A percentile compares a stretch with the other conserved stretches of the same genome.
These are phyloP conservation scores for Vollenhovia emeryi DNA, from an alignment of 1,140 invertebrate species.

Conservation along the genomic window DNA sequence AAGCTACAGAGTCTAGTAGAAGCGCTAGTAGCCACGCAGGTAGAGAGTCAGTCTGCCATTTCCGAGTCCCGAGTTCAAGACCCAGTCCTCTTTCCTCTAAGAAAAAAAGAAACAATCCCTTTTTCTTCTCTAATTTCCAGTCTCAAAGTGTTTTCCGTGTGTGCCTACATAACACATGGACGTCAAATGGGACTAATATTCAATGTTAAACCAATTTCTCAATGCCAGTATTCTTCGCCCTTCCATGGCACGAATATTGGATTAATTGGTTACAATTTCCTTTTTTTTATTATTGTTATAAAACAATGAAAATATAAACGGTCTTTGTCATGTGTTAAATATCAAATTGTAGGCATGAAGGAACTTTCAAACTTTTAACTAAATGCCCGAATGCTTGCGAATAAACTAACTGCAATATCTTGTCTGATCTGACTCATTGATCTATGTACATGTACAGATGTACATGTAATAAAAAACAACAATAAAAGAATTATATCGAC, in stretches of 20 bases:
- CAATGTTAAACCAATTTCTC: conserved; percentile 29
- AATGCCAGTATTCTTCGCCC: conserved; percentile 63
- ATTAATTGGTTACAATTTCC: conserved; percentile 59
- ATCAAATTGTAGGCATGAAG: not conserved
- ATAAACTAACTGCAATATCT: not conserved
- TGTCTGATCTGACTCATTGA: not conserved
- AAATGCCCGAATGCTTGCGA: not conserved
- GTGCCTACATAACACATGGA: conserved; percentile 51
- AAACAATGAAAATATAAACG: not conserved
- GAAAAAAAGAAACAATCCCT: not conserved
- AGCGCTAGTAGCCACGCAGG: not conserved
- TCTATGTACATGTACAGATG: not conserved
- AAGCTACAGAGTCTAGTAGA: too few relatives aligned
- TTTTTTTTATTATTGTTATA: not conserved
- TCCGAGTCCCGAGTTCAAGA: conserved; percentile 32
- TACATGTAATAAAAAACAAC: not conserved
- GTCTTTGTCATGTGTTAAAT: not conserved
- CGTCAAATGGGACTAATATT: conserved; percentile 74
- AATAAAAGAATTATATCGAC: too few relatives aligned
- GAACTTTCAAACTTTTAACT: not conserved
- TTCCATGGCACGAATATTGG: conserved; percentile 63
- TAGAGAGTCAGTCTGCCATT: not conserved
- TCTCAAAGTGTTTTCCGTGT: conserved; percentile 72
- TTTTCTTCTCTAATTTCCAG: not conserved
- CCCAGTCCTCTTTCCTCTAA: conserved; percentile 2